phyloP scores from a whole-genome alignment of 2,113 vertebrate genomes.

The Eleginops maclovinus region DNA sequence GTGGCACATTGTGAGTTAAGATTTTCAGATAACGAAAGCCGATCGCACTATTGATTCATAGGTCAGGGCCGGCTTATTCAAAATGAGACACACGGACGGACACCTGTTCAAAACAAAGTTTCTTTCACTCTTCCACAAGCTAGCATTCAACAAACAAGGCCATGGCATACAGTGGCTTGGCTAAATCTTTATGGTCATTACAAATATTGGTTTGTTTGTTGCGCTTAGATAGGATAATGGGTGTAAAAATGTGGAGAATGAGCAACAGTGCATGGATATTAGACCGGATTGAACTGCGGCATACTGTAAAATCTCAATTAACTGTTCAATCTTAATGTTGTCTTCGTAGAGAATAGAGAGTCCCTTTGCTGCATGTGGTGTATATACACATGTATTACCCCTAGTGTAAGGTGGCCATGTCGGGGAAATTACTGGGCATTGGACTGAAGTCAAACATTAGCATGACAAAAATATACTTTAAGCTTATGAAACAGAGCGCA shows the following conservation, averaged over 20 bases:
- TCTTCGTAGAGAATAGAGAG: neutral
- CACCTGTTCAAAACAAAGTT: conserved; percentile 24
- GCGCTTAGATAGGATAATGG: neutral
- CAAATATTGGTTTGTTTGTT: neutral
- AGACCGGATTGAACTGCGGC: conserved; percentile 12
- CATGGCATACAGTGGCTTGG: neutral
- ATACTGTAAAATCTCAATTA: conserved; percentile 45
- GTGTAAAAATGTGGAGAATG: neutral
- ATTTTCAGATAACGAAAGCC: conserved; percentile 33
- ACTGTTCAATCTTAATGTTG: conserved; percentile 3
- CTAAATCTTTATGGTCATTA: neutral
- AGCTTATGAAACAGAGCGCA: neutral
- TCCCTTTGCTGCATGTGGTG: neutral
- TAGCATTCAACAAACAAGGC: neutral
- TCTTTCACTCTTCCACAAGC: neutral
- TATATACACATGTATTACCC: neutral
- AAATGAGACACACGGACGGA: conserved; percentile 25
- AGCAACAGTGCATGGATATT: conserved; percentile 2
- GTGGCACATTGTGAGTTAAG: conserved; percentile 12
- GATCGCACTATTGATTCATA: conserved; percentile 49
- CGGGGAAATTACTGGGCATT: neutral
- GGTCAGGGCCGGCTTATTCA: conserved; percentile 21
- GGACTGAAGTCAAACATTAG: neutral
- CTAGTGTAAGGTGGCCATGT: neutral
- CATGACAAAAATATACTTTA: neutral